phyloP scores from a whole-genome alignment of 1,140 invertebrate genomes.

The Choristoneura fumiferana region DNA sequence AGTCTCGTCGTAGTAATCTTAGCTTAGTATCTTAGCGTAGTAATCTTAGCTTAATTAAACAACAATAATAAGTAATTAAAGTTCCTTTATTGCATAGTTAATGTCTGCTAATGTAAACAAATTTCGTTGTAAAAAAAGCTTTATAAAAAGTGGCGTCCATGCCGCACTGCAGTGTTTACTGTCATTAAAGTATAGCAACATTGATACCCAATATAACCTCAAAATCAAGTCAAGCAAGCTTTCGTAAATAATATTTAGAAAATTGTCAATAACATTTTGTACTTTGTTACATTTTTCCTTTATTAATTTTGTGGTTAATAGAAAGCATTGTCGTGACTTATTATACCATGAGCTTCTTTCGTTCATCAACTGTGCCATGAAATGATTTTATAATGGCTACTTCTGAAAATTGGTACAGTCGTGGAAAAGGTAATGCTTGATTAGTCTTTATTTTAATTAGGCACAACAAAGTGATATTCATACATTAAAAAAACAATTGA shows the following conservation, averaged over 20 bases:
- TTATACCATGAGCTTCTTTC: constrained; percentile 16
- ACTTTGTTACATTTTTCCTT: background rate
- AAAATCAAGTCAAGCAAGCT: constrained; percentile 18
- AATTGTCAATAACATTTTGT: constrained; percentile 13
- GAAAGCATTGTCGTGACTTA: background rate
- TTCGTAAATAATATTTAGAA: constrained; percentile 16
- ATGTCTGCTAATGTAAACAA: background rate
- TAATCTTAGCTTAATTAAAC: too few species aligned
- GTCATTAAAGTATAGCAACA: background rate
- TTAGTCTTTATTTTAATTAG: constrained; percentile 29
- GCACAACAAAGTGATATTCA: too few species aligned
- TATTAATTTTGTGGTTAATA: constrained; percentile 4
- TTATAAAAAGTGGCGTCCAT: too few species aligned
- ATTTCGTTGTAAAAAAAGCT: too few species aligned
- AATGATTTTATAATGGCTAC: constrained; percentile 72
- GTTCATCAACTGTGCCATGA: constrained; percentile 22
- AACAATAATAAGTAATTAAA: too few species aligned
- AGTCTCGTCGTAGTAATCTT: too few species aligned
- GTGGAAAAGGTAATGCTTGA: constrained; percentile 68
- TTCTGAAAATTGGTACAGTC: constrained; percentile 69
- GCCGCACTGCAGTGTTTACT: too few species aligned
- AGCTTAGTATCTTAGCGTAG: too few species aligned
- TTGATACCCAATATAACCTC: constrained; percentile 12
- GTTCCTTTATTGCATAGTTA: too few species aligned
- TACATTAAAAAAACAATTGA: too few species aligned